Base-by-base conservation (phyloP, 2,888 invertebrate genomes). In the Drosophila anceps region DNA sequence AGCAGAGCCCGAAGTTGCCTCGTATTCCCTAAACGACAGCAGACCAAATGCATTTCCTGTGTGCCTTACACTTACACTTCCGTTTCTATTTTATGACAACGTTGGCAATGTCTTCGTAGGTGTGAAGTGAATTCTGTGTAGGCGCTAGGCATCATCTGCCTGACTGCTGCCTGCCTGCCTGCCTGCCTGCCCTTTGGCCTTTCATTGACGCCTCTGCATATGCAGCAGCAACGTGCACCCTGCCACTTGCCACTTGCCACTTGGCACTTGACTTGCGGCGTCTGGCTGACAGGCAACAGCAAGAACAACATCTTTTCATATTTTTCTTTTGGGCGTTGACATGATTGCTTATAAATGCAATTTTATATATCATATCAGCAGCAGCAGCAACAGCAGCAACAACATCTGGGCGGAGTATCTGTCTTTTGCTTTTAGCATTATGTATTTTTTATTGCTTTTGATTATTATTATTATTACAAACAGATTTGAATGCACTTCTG, bases 261-360 rank as follows among this genome's bases (percentile, higher is more conserved):
- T 55, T 79, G 78, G 43, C 69, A 72, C 68, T 81, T 73, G 77
- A 66, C 88, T 74, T 69, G 73, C 70, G 79, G 76, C 84, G 66
- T 69, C 73, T 65, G 67, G 24, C 51, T 79, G 79, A 61, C 67
- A 71, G 18, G 46, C 62, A 35, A 54, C 53, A 58, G 65, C 61
- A 33, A 54, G 41, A 50, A 68, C 58, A 66, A 61, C 61, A 64
- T 62, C 70, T 74, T 69, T 83, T 70, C 73, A 83, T 88, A 88
- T 81, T 81, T 79, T 79, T 76, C 63, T 80, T 64, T 57, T 50
- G 57, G 69, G 85, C 85, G 85, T 81, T 90, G 86, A 90, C 90
- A 88, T 85, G 90, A 86, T 86, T 86, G 86, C 86, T 79, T 81
- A 77, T 90, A 86, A 86, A 86, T 86, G 90, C 88, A 90, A 86